These are phyloP conservation scores for pig (Sus scrofa) DNA, from an alignment of 2,113 vertebrate species.

Conservation along the genomic window T2T-Sscrofa CM000817.6:13342001-13342500, in stretches of 20 bases:
- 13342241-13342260: background rate
- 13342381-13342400: background rate
- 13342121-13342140: background rate
- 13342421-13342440: background rate
- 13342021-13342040: background rate
- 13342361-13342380: background rate
- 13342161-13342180: background rate
- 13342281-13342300: background rate
- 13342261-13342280: background rate
- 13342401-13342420: background rate
- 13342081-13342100: background rate
- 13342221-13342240: background rate
- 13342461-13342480: background rate
- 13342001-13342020: slow-evolving; percentile 69
- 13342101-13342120: background rate
- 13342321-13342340: background rate
- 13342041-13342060: background rate
- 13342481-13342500: background rate
- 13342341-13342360: background rate
- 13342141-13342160: background rate
- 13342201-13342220: background rate
- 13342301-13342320: background rate
- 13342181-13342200: background rate
- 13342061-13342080: background rate
- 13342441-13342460: background rate